phyloP scores from a whole-genome alignment of 2,113 vertebrate genomes.

The Atrichornis clamosus region DNA sequence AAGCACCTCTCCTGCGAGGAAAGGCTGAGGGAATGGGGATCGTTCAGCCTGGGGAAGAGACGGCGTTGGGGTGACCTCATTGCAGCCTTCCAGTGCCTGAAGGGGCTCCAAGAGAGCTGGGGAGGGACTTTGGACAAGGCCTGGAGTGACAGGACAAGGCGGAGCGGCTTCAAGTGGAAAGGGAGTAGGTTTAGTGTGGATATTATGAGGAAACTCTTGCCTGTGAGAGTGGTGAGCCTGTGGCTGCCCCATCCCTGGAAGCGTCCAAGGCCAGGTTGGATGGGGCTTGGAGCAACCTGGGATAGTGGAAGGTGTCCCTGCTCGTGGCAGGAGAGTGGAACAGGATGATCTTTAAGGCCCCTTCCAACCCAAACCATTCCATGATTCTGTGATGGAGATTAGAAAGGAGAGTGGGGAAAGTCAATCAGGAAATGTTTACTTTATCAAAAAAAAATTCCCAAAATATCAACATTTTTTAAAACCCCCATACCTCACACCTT shows the following conservation, averaged over 20 bases:
- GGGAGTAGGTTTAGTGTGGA: neutral
- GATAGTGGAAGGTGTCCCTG: rapidly evolving
- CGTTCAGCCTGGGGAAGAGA: neutral
- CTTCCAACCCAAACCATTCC: neutral
- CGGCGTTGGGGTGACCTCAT: neutral
- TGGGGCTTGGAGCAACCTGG: rapidly evolving
- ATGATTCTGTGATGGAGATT: rapidly evolving
- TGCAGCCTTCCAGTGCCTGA: neutral
- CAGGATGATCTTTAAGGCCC: rapidly evolving
- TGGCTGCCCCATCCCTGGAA: neutral
- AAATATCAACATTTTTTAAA: neutral
- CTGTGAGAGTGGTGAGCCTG: rapidly evolving
- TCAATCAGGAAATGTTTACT: neutral
- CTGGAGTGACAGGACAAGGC: neutral
- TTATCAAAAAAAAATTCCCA: neutral
- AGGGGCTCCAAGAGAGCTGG: neutral
- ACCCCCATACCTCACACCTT: neutral
- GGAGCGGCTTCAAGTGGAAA: neutral
- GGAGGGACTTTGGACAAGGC: neutral
- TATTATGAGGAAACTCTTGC: neutral
- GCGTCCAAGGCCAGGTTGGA: neutral
- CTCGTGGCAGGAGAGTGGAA: neutral
- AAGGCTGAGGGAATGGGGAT: neutral
- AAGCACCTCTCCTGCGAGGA: neutral
- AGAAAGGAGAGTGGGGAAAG: neutral